Base-by-base conservation (phyloP, 2,888 invertebrate species). In the Tetrapedia diversipes region DNA sequence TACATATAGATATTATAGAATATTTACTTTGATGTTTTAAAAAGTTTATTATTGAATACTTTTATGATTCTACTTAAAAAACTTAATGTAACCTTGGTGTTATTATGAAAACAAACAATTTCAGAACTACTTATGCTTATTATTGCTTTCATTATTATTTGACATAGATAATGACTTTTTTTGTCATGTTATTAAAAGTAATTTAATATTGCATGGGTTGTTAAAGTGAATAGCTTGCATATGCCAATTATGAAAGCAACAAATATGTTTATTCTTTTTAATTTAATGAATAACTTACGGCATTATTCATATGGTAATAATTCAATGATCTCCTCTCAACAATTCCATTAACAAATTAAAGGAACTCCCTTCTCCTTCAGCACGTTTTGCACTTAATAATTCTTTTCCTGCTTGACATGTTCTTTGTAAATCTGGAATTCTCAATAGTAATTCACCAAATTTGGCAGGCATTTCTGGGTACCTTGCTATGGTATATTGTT, bases 321-420 rank as follows among this genome's bases (percentile, higher is more conserved):
- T 89, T 95, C 93, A 97, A 93, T 98, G 98, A 93, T 98, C 98
- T 88, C 98, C 98, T 89, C 98, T 94, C 80, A 99, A 93, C 74
- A 99, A 94, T 93, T 99, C 99, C 96, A 98, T 98, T 84, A 99
- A 94, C 87, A 99, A 94, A 92, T 98, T 98, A 93, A 98, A 98
- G 90, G 96, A 96, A 75, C 96, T 96, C 70, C 97, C 96, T 89
- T 97, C 97, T 37, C 91, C 91, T 80, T 93, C 93, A 76, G 97
- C 97, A 84, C 98, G 97, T 92, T 97, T 97, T 84, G 95, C 94
- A 70, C 95, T 95, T 86, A 98, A 93, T 95, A 98, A 96, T 92
- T 98, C 98, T 92, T 98, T 98, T 86, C 98, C 97, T 83, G 97
- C 96, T 94, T 98, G 97, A 92, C 98, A 98, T 86, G 98, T 97